Percentiles rank a stretch among this genome's conserved stretches.
phyloP scores from a whole-genome alignment of 1,140 invertebrate species.

The Ditylenchus dipsaci region DNA sequence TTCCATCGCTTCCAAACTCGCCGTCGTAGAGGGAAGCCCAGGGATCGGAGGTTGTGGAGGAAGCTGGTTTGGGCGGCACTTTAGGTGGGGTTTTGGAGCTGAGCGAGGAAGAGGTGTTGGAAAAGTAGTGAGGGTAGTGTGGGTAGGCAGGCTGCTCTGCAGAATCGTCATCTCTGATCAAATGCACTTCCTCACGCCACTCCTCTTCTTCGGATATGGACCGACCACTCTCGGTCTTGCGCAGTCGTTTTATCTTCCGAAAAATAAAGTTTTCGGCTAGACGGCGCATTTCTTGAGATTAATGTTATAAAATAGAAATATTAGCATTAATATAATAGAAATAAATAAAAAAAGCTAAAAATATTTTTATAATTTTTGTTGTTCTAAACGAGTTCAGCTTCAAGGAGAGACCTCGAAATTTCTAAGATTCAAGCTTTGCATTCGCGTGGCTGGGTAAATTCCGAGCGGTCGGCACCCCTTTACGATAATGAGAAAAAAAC shows the following conservation, averaged over 20 bases:
- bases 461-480: no score
- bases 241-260: slow-evolving; percentile 22
- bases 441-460: no score
- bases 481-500: no score
- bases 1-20: background rate
- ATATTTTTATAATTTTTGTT: no score
- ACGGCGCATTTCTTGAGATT: slow-evolving; percentile 2
- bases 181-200: background rate
- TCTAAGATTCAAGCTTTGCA: no score
- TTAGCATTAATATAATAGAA: background rate
- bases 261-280: slow-evolving; percentile 19
- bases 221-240: background rate
- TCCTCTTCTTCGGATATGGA: background rate
- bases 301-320: slow-evolving; percentile 4
- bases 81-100: background rate
- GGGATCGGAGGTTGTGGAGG: background rate
- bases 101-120: background rate
- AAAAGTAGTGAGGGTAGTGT: background rate
- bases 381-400: no score
- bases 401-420: no score
- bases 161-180: background rate
- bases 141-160: background rate
- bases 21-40: slow-evolving; percentile 2
- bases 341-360: background rate
- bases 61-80: background rate